A percentile compares a stretch with the other conserved stretches of the same genome.
These are phyloP conservation scores for Lepidothrix coronata DNA, from an alignment of 2,113 vertebrate species.

Conservation along the genomic window DNA sequence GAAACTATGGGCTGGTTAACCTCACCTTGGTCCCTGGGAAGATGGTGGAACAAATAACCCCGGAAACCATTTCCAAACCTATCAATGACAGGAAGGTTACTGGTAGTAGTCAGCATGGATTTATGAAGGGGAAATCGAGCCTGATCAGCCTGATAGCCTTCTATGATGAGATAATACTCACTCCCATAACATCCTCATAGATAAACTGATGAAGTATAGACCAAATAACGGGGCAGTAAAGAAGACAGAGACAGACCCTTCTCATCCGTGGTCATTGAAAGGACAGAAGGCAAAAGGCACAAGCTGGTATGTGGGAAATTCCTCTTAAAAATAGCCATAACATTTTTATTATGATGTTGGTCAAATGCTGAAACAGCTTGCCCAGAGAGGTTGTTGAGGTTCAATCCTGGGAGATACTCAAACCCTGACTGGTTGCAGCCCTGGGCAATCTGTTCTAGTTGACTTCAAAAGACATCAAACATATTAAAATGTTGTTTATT, in stretches of 20 bases:
- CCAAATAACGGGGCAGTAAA: neutral
- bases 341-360: neutral
- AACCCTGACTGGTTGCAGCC: neutral
- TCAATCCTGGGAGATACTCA: neutral
- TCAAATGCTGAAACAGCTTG: neutral
- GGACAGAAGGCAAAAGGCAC: neutral
- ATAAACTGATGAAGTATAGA: neutral
- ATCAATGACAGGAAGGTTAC: neutral
- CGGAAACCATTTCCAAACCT: neutral
- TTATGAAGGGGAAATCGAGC: neutral
- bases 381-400: neutral
- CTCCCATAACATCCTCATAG: neutral
- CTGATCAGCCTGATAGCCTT: neutral
- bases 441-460: neutral
- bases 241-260: neutral
- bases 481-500: neutral
- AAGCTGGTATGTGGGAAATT: neutral
- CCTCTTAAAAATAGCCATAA: neutral
- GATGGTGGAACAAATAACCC: neutral
- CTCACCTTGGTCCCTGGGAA: neutral
- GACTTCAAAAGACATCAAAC: neutral
- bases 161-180: neutral
- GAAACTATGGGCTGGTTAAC: neutral
- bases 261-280: neutral
- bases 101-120: neutral